Evolutionary conservation across 2,797 vertebrate genomes (phyloP).

Genomic region (Myotis pilosus): DNA sequence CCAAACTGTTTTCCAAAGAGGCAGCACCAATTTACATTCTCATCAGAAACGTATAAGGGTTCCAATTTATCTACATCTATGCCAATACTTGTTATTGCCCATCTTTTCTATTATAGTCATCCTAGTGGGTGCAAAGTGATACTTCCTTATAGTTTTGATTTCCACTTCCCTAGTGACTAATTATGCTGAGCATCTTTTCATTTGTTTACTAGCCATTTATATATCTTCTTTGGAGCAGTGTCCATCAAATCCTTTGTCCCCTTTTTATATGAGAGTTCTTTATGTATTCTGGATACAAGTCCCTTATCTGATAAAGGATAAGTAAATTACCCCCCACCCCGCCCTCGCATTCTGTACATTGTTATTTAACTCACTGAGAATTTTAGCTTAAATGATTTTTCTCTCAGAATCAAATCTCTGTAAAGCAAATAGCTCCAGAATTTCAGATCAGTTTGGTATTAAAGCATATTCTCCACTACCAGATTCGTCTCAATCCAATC

Average conservation of each 20-base stretch:
- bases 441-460: background rate
- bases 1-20: slow-evolving; percentile 24
- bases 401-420: background rate
- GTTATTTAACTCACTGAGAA: background rate
- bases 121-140: background rate
- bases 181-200: background rate
- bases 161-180: slow-evolving; percentile 8
- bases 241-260: background rate
- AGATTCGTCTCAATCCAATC: background rate
- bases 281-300: background rate
- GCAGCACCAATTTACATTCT: background rate
- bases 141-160: background rate
- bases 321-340: background rate
- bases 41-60: background rate
- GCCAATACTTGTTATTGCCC: background rate
- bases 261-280: background rate
- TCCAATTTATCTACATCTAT: background rate
- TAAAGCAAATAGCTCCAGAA: slow-evolving; percentile 2
- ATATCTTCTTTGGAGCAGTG: background rate
- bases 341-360: background rate
- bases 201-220: background rate
- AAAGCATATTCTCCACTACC: background rate
- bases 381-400: background rate
- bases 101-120: background rate
- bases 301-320: background rate